A percentile compares a stretch with the other conserved stretches of the same genome.
These are phyloP conservation scores for Plemyria rubiginata DNA, from an alignment of 2,888 invertebrate species.

Conservation along the genomic window DNA sequence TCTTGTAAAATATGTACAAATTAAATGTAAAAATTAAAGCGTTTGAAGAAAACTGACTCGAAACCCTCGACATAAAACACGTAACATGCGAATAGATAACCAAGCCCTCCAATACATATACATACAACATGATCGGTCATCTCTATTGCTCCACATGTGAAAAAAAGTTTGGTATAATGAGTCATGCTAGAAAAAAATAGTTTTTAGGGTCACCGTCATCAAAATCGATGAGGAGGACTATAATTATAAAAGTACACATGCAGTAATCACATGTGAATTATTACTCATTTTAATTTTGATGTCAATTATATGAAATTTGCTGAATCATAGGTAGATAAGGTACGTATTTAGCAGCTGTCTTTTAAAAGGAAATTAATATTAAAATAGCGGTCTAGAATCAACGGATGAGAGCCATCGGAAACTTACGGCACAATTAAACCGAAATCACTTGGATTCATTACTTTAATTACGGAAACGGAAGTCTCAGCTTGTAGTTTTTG, in stretches of 20 bases:
- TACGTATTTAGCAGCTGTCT: conserved; percentile 28
- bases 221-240: too few species aligned
- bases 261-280: not conserved
- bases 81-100: too few species aligned
- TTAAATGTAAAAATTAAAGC: too few species aligned
- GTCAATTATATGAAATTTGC: not conserved
- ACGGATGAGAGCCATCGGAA: conserved; percentile 71
- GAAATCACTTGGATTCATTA: conserved; percentile 77
- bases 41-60: too few species aligned
- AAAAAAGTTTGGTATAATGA: too few species aligned
- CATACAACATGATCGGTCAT: too few species aligned
- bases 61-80: too few species aligned
- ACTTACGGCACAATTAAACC: conserved; percentile 71
- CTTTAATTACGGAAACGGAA: conserved; percentile 82
- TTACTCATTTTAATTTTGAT: not conserved
- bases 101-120: too few species aligned
- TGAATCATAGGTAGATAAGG: not conserved
- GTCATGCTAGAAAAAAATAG: too few species aligned
- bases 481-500: conserved; percentile 61
- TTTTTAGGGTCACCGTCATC: too few species aligned
- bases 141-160: too few species aligned
- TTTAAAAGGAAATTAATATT: conserved; percentile 27
- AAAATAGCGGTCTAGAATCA: conserved; percentile 39
- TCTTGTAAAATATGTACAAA: not conserved
- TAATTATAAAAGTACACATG: too few species aligned